A percentile compares a stretch with the other conserved stretches of the same genome.
These are phyloP conservation scores for Temnothorax nylanderi DNA, from an alignment of 1,140 invertebrate species.

Conservation along the genomic window DNA sequence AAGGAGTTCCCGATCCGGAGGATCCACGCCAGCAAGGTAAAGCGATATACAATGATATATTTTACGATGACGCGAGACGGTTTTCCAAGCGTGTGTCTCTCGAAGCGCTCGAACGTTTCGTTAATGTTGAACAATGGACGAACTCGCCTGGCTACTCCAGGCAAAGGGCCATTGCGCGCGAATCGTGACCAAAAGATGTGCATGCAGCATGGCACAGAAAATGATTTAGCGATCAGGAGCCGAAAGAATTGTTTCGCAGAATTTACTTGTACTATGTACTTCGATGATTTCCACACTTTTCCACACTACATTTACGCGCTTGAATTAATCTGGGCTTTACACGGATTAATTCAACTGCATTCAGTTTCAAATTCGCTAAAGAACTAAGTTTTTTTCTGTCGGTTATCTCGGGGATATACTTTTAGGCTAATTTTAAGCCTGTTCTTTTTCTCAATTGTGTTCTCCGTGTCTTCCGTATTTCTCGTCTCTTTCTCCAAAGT, in stretches of 20 bases:
- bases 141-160: background rate
- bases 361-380: background rate
- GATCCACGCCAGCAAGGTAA: background rate
- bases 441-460: no score
- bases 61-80: background rate
- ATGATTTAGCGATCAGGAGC: background rate
- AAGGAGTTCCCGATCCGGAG: background rate
- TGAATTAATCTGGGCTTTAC: background rate
- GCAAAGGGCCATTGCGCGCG: no score
- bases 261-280: background rate
- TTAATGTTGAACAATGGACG: background rate
- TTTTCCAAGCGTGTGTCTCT: background rate
- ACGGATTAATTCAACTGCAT: background rate
- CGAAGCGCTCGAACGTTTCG: background rate
- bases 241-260: background rate
- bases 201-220: background rate
- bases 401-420: background rate
- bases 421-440: background rate
- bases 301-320: background rate
- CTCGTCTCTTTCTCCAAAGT: background rate
- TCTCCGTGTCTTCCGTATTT: background rate
- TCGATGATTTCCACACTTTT: background rate
- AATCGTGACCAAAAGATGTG: background rate
- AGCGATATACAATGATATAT: background rate
- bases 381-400: background rate